Percentiles rank a stretch among this genome's conserved stretches.
Evolutionary conservation across 2,797 vertebrate genomes (phyloP).

Genomic region (Lithobates pipiens): DNA sequence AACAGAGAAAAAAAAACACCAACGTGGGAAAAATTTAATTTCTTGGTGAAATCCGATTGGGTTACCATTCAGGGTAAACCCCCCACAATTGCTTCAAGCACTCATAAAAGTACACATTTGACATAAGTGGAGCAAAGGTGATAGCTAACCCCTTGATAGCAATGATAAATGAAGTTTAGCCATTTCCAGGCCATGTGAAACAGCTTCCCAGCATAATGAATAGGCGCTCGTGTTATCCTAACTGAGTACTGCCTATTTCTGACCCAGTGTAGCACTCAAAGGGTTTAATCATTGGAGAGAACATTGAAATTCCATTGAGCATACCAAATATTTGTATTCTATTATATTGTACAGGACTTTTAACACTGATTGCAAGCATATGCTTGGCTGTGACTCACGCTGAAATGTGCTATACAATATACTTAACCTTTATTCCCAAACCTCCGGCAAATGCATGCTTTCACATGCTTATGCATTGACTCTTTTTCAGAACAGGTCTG

Average conservation of each 20-base stretch:
- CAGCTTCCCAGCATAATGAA: slow-evolving; percentile 16
- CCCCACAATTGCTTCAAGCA: slow-evolving; percentile 4
- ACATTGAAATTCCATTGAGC: slow-evolving; percentile 51
- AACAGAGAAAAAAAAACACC: not conserved
- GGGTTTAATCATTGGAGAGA: slow-evolving; percentile 49
- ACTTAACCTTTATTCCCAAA: slow-evolving; percentile 60
- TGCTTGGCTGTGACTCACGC: slow-evolving; percentile 52
- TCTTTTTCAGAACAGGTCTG: slow-evolving; percentile 48
- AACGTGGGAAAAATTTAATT: not conserved
- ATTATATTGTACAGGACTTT: slow-evolving; percentile 44
- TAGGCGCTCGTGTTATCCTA: slow-evolving; percentile 9
- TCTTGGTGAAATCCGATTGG: not conserved
- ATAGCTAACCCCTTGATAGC: slow-evolving; percentile 39
- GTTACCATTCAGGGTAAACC: not conserved
- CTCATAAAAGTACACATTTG: slow-evolving; percentile 25
- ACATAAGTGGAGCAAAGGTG: slow-evolving; percentile 34
- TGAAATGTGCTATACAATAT: slow-evolving; percentile 42
- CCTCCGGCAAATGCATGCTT: slow-evolving; percentile 53
- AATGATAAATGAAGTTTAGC: slow-evolving; percentile 13
- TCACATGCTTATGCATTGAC: slow-evolving; percentile 48
- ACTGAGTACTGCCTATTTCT: slow-evolving; percentile 1
- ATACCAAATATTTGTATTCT: slow-evolving; percentile 59
- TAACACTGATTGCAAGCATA: slow-evolving; percentile 58
- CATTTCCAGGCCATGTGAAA: not conserved
- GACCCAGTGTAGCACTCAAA: slow-evolving; percentile 30